Evolutionary conservation across 1,140 invertebrate species (phyloP).

Genomic region (Eurosta solidaginis): DNA sequence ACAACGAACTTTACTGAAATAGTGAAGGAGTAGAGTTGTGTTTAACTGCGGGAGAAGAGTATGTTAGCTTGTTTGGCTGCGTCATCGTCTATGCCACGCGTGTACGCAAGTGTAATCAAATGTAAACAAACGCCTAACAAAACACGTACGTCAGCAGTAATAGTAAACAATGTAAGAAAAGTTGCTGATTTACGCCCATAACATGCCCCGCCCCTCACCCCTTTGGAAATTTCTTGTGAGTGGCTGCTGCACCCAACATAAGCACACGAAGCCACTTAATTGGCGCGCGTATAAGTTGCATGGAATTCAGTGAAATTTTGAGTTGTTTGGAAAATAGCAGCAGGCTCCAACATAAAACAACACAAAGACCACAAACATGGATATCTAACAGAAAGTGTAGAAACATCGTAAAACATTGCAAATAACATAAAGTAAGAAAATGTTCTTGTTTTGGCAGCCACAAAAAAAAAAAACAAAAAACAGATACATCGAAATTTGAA

Average conservation of each 20-base stretch:
- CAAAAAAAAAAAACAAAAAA: background rate
- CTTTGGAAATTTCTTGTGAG: no score
- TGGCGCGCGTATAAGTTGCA: background rate
- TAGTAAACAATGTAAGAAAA: background rate
- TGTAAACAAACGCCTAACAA: background rate
- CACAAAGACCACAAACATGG: background rate
- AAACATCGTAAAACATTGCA: background rate
- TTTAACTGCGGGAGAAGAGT: background rate
- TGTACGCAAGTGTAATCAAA: background rate
- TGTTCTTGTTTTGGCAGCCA: background rate
- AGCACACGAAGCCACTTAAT: background rate
- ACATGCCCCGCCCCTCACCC: background rate
- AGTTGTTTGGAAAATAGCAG: background rate
- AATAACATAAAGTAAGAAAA: background rate
- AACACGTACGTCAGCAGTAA: conserved; percentile 7
- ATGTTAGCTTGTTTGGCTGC: background rate
- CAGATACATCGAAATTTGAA: background rate
- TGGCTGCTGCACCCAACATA: background rate
- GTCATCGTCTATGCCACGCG: background rate
- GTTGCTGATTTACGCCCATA: background rate
- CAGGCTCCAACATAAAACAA: background rate
- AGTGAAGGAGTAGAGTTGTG: no score
- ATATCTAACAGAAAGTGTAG: background rate
- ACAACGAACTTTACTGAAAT: no score
- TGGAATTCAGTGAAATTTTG: background rate